Evolutionary conservation across 2,797 vertebrate genomes (phyloP).

Genomic region (Clarias pachynema): DNA sequence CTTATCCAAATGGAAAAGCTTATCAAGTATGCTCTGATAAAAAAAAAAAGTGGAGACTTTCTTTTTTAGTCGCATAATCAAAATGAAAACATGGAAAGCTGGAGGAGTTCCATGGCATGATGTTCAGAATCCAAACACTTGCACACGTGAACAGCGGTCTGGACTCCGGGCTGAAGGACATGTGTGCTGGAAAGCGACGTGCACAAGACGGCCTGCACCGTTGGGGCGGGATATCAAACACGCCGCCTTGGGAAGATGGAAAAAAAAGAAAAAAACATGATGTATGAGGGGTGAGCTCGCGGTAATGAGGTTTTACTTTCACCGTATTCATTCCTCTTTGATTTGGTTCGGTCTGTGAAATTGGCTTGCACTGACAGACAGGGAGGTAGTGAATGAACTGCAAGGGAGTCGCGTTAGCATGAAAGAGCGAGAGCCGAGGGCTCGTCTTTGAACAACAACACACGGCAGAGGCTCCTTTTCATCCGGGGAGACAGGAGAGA

Average conservation of each 20-base stretch:
- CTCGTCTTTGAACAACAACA: constrained; percentile 57
- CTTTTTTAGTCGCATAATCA: not conserved
- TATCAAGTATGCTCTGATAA: constrained; percentile 11
- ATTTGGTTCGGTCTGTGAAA: constrained; percentile 13
- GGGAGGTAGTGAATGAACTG: constrained; percentile 14
- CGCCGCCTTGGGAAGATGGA: constrained; percentile 2
- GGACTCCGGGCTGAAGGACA: constrained; percentile 3
- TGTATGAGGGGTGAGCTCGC: not conserved
- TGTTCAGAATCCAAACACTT: not conserved
- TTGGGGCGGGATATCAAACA: constrained; percentile 23
- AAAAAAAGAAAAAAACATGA: not conserved
- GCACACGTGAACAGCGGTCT: not conserved
- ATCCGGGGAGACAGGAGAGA: constrained; percentile 42
- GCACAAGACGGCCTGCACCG: constrained; percentile 31
- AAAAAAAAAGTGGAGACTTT: not conserved
- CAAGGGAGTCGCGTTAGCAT: constrained; percentile 13
- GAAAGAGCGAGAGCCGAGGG: constrained; percentile 41
- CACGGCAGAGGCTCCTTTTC: constrained; percentile 30
- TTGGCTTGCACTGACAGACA: constrained; percentile 30
- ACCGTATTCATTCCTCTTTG: constrained; percentile 26
- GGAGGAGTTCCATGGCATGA: not conserved
- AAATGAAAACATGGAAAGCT: not conserved
- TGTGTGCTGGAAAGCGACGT: constrained; percentile 46
- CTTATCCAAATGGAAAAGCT: constrained; percentile 36
- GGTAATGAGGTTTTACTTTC: constrained; percentile 28